A percentile compares a stretch with the other conserved stretches of the same genome.
phyloP scores from a whole-genome alignment of 1,140 invertebrate genomes.

The Platyscapa corneri region DNA sequence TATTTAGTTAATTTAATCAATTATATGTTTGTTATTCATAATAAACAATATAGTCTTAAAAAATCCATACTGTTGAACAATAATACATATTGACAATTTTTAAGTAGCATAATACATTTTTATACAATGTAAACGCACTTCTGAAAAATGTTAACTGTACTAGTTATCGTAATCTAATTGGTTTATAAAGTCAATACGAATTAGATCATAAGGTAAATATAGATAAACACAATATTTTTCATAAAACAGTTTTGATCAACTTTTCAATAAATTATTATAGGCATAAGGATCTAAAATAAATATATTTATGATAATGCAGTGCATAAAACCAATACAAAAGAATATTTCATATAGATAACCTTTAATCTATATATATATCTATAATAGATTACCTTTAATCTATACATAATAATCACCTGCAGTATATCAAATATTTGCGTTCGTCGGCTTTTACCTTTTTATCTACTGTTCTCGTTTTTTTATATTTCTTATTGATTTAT shows the following conservation, averaged over 20 bases:
- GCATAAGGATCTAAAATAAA: not conserved
- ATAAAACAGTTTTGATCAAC: conserved; percentile 6
- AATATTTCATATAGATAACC: conserved; percentile 21
- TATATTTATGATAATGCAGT: not conserved
- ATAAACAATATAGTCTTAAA: not conserved
- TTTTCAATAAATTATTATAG: conserved; percentile 14
- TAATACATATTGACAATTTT: conserved; percentile 27
- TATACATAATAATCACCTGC: conserved; percentile 5
- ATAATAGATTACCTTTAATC: conserved; percentile 11
- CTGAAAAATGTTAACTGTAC: not conserved
- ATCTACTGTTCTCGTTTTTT: not conserved
- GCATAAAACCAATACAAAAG: conserved; percentile 36
- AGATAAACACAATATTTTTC: not conserved
- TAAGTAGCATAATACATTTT: conserved; percentile 47
- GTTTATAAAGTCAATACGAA: not conserved
- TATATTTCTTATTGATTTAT: too few species aligned
- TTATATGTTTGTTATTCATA: conserved; percentile 21
- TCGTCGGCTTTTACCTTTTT: not conserved
- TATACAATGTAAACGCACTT: conserved; percentile 34
- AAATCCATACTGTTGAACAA: not conserved
- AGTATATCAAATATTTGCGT: not conserved
- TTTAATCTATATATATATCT: too few species aligned
- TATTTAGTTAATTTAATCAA: conserved; percentile 13
- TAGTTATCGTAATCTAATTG: not conserved
- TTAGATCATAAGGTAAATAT: not conserved